Evolutionary conservation across 2,888 invertebrate species (phyloP).

Genomic region (Lasioglossum vierecki): DNA sequence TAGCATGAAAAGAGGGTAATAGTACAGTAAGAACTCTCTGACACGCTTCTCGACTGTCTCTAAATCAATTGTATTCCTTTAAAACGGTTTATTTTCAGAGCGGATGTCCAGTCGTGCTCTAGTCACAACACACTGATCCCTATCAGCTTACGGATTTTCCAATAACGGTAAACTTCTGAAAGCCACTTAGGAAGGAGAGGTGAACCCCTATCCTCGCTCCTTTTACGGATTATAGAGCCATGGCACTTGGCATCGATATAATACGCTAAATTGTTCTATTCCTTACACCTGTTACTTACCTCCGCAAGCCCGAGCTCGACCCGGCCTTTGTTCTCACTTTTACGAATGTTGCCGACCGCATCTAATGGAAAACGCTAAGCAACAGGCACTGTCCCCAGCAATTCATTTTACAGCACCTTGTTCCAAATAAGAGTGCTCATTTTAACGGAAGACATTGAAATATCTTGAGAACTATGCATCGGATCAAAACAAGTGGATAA

Average conservation of each 20-base stretch:
- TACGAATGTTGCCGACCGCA: neutral
- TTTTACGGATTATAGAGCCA: neutral
- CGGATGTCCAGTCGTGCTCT: too few species aligned
- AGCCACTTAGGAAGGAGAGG: neutral
- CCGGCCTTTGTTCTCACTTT: neutral
- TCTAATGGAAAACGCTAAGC: neutral
- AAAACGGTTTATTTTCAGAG: too few species aligned
- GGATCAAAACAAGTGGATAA: too few species aligned
- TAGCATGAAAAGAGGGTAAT: too few species aligned
- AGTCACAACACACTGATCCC: too few species aligned
- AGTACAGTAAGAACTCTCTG: too few species aligned
- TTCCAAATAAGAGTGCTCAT: neutral
- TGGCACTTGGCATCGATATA: neutral
- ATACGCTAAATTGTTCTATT: neutral
- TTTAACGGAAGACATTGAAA: too few species aligned
- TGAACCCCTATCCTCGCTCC: neutral
- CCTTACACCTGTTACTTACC: neutral
- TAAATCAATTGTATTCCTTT: too few species aligned
- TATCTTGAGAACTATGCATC: too few species aligned
- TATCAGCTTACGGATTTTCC: neutral
- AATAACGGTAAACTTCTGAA: neutral
- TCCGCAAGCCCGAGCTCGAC: neutral
- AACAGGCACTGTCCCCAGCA: neutral
- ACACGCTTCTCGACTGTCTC: too few species aligned
- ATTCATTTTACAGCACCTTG: neutral